Base-by-base conservation (phyloP, 2,113 vertebrate genomes). In the Chaetura pelagica region DNA sequence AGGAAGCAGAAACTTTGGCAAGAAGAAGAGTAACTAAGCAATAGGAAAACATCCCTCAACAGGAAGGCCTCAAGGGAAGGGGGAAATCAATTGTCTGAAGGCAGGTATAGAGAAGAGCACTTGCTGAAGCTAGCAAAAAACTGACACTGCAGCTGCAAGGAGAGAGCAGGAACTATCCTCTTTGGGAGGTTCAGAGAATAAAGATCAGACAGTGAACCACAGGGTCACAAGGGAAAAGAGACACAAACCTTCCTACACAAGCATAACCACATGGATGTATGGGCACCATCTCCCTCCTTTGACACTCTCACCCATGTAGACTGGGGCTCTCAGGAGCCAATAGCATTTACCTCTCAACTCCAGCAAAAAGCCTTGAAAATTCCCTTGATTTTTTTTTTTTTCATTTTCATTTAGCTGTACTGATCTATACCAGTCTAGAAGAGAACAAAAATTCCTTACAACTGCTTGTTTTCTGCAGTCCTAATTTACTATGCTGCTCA, bases 271-370 rank as follows among this genome's bases (percentile, higher is more conserved):
- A 74, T 27, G 40, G 54, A 68, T 51, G 23, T 23, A 34, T 0
- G 1, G 61, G 26, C 4, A 49, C 20, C 9, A 34, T 10, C 20
- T 55, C 7, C 10, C 9, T 9, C 9, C 30, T 59, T 64, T 12
- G 15, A 59, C 17, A 24, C 13, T 35, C 61, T 63, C 44, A 76
- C 14, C 5, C 12, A 34, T 15, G 1, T 29, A 13, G 32, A 68
- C 0, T 0, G 12, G 21, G 20, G 12, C 12, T 44, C 7, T 72
- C 12, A 38, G 40, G 51, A 76, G 54, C 20, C 29, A 66, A 12
- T 27, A 46, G 34, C 15, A 44, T 46, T 64, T 55, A 12, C 34
- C 27, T 57, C 23, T 57, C 30, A 67, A n/a, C 3, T 72, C 8
- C 51, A 49, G 35, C 3, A 81, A 71, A 90, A 42, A 27, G 21